Percentiles rank a stretch among this genome's conserved stretches.
Conservation (phyloP, 2,888 invertebrate genomes). For the Calephelis perditalis region DNA sequence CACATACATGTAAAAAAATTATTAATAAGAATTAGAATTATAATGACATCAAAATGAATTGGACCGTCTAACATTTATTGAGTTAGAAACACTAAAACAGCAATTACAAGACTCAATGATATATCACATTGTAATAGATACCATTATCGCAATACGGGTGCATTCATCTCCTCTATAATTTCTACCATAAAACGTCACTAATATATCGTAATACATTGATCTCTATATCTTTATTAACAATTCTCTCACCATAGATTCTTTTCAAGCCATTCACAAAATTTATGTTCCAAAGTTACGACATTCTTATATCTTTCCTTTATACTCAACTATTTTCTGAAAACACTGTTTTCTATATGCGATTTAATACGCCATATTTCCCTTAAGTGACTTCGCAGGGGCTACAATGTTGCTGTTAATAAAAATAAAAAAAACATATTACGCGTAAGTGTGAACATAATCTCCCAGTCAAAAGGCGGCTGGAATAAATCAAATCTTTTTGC, state of each 20-base stretch:
- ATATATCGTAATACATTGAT: constrained; percentile 69
- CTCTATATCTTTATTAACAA: constrained; percentile 75
- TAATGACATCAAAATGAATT: neutral
- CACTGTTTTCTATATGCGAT: constrained; percentile 74
- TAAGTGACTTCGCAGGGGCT: constrained; percentile 57
- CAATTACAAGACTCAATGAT: constrained; percentile 35
- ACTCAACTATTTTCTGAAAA: constrained; percentile 72
- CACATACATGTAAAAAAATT: too few relatives aligned
- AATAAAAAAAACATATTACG: constrained; percentile 50
- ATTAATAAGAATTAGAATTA: neutral
- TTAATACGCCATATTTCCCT: constrained; percentile 72
- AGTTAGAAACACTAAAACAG: neutral
- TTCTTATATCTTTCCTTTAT: constrained; percentile 70
- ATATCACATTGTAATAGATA: constrained; percentile 43
- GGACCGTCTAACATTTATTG: constrained; percentile 6
- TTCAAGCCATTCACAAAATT: constrained; percentile 67
- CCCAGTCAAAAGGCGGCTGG: constrained; percentile 50
- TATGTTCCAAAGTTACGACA: constrained; percentile 68
- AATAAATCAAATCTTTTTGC: constrained; percentile 70
- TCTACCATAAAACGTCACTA: constrained; percentile 64
- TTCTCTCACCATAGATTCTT: constrained; percentile 68
- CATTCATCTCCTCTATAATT: constrained; percentile 60
- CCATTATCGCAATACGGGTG: constrained; percentile 43
- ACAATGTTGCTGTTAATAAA: constrained; percentile 69
- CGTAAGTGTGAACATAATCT: constrained; percentile 58